Conservation (phyloP, 1,140 invertebrate genomes). For the Popillia japonica region DNA sequence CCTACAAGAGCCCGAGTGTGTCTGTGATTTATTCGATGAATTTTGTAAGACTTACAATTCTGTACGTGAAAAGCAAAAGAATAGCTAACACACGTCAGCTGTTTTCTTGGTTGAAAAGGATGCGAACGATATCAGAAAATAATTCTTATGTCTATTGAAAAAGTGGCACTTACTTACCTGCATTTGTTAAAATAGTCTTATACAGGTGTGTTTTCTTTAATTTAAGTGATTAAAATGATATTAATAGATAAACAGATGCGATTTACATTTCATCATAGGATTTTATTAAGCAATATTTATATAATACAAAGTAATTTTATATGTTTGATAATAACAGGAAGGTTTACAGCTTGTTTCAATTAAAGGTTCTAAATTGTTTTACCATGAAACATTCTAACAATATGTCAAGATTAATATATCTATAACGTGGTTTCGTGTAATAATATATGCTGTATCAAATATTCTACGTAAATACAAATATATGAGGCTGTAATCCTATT, state of each 20-base stretch:
- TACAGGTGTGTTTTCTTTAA: too few relatives aligned
- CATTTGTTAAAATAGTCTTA: too few relatives aligned
- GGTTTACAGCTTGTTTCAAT: background rate
- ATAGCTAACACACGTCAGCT: too few relatives aligned
- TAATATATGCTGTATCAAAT: conserved; percentile 14
- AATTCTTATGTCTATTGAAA: too few relatives aligned
- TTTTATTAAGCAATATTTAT: conserved; percentile 20
- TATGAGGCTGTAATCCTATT: background rate
- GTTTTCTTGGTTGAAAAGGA: too few relatives aligned
- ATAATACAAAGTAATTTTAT: conserved; percentile 20
- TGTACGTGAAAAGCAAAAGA: background rate
- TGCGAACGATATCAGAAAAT: too few relatives aligned
- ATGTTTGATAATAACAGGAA: background rate
- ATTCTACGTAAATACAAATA: conserved; percentile 2
- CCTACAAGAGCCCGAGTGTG: background rate
- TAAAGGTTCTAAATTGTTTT: background rate
- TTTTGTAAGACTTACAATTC: background rate
- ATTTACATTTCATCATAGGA: background rate
- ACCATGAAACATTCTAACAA: background rate
- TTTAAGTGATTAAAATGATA: too few relatives aligned
- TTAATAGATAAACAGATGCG: too few relatives aligned
- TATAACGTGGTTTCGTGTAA: background rate
- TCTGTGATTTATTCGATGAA: background rate
- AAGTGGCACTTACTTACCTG: too few relatives aligned
- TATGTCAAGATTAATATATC: conserved; percentile 8